phyloP scores from a whole-genome alignment of 2,888 invertebrate genomes.

The Schizaphis graminum region DNA sequence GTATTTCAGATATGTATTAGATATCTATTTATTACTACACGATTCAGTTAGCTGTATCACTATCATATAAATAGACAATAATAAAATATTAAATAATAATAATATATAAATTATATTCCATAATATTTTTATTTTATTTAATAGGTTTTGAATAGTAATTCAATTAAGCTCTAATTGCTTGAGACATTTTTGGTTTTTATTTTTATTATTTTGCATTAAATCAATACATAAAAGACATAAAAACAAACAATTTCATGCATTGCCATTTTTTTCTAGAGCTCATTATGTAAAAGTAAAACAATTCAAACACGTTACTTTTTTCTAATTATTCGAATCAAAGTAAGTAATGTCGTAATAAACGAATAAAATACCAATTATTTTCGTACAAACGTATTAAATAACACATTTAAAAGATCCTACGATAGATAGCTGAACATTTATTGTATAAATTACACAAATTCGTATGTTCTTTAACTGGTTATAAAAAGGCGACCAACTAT shows the following conservation, averaged over 20 bases:
- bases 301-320: constrained; percentile 11
- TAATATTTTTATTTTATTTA: neutral
- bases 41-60: neutral
- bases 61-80: neutral
- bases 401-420: neutral
- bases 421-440: constrained; percentile 20
- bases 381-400: constrained; percentile 26
- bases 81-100: neutral
- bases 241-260: neutral
- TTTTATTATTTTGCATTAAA: neutral
- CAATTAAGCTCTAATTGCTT: neutral
- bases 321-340: neutral
- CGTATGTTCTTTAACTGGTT: neutral
- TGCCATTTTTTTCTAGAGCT: neutral
- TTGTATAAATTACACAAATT: constrained; percentile 4
- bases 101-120: neutral
- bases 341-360: neutral
- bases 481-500: neutral
- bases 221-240: neutral
- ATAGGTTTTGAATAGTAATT: neutral
- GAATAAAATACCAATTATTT: constrained; percentile 42
- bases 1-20: neutral
- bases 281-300: neutral
- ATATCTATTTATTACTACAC: neutral
- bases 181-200: neutral